Conservation (phyloP, 2,888 invertebrate species). For the Parnassius smintheus region DNA sequence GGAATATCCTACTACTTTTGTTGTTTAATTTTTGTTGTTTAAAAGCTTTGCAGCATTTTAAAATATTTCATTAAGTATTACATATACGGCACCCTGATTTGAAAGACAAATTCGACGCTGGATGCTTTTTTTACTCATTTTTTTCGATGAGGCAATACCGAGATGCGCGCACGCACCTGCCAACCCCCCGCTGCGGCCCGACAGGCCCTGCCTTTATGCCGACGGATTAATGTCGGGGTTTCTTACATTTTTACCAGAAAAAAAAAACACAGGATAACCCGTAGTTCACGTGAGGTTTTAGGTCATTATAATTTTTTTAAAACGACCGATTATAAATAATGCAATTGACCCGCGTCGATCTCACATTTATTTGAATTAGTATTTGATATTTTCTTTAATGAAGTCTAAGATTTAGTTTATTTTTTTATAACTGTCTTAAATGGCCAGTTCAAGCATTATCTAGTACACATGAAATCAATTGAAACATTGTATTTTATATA, state of each 20-base stretch:
- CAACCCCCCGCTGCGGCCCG: constrained; percentile 59
- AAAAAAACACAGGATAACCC: constrained; percentile 34
- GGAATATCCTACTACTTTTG: too few relatives aligned
- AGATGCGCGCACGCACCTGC: constrained; percentile 63
- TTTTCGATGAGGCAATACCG: constrained; percentile 40
- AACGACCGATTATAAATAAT: constrained; percentile 37
- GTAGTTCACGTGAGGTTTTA: constrained; percentile 39
- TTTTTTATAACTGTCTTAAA: constrained; percentile 11
- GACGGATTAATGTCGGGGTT: constrained; percentile 68
- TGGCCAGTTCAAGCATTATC: background rate
- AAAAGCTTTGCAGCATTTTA: too few relatives aligned
- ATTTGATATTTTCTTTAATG: constrained; percentile 18
- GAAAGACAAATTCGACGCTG: constrained; percentile 28
- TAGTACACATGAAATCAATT: too few relatives aligned
- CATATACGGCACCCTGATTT: constrained; percentile 30
- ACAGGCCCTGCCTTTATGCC: constrained; percentile 50
- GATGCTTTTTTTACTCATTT: constrained; percentile 39
- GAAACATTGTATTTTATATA: too few relatives aligned
- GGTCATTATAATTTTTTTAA: constrained; percentile 42
- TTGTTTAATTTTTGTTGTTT: too few relatives aligned
- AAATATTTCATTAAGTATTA: too few relatives aligned
- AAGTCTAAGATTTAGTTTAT: constrained; percentile 16
- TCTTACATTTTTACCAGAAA: constrained; percentile 43
- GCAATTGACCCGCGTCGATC: constrained; percentile 36
- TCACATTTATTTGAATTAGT: constrained; percentile 30